Percentiles rank a stretch among this genome's conserved stretches.
Evolutionary conservation across 2,797 vertebrate species (phyloP).

Genomic region (Eulemur albifrons): DNA sequence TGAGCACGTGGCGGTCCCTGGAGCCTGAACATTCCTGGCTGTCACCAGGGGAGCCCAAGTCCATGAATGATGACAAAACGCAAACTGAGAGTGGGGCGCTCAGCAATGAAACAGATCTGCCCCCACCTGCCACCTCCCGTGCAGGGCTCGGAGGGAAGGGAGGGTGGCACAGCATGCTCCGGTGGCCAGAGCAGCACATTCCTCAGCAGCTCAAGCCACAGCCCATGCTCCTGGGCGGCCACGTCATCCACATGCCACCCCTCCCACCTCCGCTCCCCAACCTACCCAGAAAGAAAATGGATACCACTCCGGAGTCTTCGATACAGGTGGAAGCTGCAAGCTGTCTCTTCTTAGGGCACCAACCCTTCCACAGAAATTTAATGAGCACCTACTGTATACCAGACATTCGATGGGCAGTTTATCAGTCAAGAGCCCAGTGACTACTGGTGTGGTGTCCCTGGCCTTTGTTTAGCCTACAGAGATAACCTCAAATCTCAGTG

Average conservation of each 20-base stretch:
- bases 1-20: not conserved
- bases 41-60: not conserved
- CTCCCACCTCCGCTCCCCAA: not conserved
- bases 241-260: rapidly evolving
- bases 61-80: not conserved
- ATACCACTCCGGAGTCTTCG: not conserved
- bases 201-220: not conserved
- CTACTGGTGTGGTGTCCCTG: not conserved
- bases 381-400: not conserved
- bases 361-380: not conserved
- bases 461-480: not conserved
- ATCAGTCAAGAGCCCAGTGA: not conserved
- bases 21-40: not conserved
- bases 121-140: not conserved
- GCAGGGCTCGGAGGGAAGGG: too few relatives aligned
- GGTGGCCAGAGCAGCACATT: not conserved
- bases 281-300: not conserved
- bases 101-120: not conserved
- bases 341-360: not conserved
- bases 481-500: not conserved
- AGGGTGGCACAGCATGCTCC: rapidly evolving
- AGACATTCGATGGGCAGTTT: not conserved
- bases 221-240: rapidly evolving
- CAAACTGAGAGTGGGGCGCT: not conserved
- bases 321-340: not conserved